Evolutionary conservation across 1,140 invertebrate species (phyloP), one percentile per base, ranked within the genome.

Genomic region (Anastrepha ludens): DNA sequence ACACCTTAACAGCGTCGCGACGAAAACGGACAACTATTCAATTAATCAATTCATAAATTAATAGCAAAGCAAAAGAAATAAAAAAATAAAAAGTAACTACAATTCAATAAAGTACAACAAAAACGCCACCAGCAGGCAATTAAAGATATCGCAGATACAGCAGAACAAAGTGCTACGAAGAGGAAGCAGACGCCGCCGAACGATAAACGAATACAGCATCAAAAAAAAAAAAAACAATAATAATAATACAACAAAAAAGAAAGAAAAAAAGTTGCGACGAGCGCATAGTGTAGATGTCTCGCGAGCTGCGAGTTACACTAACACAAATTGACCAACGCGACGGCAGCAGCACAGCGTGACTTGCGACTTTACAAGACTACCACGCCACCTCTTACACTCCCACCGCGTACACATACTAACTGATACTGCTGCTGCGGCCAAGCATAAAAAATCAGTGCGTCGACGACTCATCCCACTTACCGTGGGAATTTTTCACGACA

Each of bases 401-500:
- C 13, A 41, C 39, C 15, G 67, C 41, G 20, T 58, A 58, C 55
- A 58, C 55, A 58, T 13, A 58, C 55, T 8, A 7, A 58, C 55
- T 8, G 7, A 58, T 13, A 62, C 60, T 13, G 13, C 60, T 11
- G 41, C 41, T 74, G 15, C 6, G 44, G 15, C 20, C 15, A 50
- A 55, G 5, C 8, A 78, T 5, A 55, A 55, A 78, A 50, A 47
- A 55, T 50, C 70, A 50, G 74, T 78, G 47, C 47, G n/a, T 50
- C 74, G 47, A 55, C 74, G 47, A 55, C 74, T 78, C 47, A 78
- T 78, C 74, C 74, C 44, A 55, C 47, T 47, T 55, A 78, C 50
- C 74, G 74, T 78, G 74, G 74, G 74, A 78, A 78, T 55, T 55
- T 55, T 78, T 20, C 17, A 55, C 3, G n/a, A n/a, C 41, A 78